These are phyloP conservation scores for Sinella curviseta DNA, from an alignment of 1,140 invertebrate genomes.

Conservation along the genomic window DNA sequence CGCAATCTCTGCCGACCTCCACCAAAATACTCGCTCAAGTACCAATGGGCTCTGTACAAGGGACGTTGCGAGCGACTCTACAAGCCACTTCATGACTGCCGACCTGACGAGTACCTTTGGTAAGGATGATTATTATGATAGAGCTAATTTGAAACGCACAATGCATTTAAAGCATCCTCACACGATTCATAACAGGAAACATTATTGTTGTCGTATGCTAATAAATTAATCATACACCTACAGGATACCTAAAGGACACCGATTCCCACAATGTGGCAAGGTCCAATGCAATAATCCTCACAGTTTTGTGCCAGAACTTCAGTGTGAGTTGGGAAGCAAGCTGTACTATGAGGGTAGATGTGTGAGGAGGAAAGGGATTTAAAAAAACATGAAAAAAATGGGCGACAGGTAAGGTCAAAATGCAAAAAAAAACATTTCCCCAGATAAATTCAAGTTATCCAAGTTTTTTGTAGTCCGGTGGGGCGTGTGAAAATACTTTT, in stretches of 20 bases:
- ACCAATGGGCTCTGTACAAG: conserved; percentile 49
- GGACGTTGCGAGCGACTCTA: conserved; percentile 45
- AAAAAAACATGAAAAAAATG: conserved; percentile 4
- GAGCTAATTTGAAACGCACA: conserved; percentile 29
- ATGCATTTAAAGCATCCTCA: background rate
- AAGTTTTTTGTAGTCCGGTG: too few species aligned
- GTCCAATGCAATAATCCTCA: conserved; percentile 40
- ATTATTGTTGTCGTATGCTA: background rate
- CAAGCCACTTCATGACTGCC: conserved; percentile 47
- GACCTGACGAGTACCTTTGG: conserved; percentile 47
- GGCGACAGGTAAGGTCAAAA: background rate
- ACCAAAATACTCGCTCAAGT: conserved; percentile 31
- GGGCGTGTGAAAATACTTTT: too few species aligned
- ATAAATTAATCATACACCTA: too few species aligned
- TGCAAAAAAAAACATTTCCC: background rate
- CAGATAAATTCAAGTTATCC: too few species aligned
- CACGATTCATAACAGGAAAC: background rate
- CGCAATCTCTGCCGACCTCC: conserved; percentile 44
- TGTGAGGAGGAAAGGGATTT: conserved; percentile 46
- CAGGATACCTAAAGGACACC: conserved; percentile 32
- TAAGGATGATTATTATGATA: too few species aligned
- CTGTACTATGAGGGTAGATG: conserved; percentile 46
- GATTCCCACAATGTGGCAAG: conserved; percentile 46
- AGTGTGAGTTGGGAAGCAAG: conserved; percentile 47
- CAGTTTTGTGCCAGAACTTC: conserved; percentile 45